These are phyloP conservation scores for Helicoverpa zea DNA, from an alignment of 1,140 invertebrate species.

Conservation along the genomic window DNA sequence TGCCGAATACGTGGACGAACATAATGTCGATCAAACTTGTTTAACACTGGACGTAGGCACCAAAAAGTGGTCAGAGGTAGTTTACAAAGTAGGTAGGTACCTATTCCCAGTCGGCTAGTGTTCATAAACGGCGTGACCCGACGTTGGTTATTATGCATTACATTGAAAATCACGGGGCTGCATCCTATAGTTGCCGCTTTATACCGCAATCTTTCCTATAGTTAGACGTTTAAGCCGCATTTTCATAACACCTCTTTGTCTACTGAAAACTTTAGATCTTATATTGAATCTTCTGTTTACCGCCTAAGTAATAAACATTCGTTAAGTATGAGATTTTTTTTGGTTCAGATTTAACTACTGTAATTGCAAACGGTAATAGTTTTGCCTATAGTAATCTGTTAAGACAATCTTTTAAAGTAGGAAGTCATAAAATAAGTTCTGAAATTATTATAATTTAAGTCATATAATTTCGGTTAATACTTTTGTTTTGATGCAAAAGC, in stretches of 20 bases:
- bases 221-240: conserved; percentile 16
- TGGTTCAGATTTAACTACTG: conserved; percentile 10
- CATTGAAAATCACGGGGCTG: conserved; percentile 76
- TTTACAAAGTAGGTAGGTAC: conserved; percentile 14
- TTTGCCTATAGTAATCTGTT: not conserved
- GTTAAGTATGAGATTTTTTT: conserved; percentile 31
- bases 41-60: conserved; percentile 18
- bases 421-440: conserved; percentile 13
- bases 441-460: conserved; percentile 25
- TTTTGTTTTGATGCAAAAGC: conserved; percentile 3
- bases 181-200: conserved; percentile 51
- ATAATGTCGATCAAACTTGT: conserved; percentile 36
- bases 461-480: conserved; percentile 5
- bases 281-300: conserved; percentile 14
- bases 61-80: conserved; percentile 26
- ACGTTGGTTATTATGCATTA: conserved; percentile 70
- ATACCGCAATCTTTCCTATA: conserved; percentile 63
- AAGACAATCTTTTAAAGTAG: conserved; percentile 36
- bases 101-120: conserved; percentile 25
- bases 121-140: conserved; percentile 37
- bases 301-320: conserved; percentile 21
- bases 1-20: conserved; percentile 41
- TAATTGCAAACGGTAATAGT: conserved; percentile 22
- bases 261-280: conserved; percentile 60
- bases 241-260: conserved; percentile 62